Evolutionary conservation across 1,140 invertebrate species (phyloP), one percentile per base, ranked within the genome.

Genomic region (Cydia amplana): DNA sequence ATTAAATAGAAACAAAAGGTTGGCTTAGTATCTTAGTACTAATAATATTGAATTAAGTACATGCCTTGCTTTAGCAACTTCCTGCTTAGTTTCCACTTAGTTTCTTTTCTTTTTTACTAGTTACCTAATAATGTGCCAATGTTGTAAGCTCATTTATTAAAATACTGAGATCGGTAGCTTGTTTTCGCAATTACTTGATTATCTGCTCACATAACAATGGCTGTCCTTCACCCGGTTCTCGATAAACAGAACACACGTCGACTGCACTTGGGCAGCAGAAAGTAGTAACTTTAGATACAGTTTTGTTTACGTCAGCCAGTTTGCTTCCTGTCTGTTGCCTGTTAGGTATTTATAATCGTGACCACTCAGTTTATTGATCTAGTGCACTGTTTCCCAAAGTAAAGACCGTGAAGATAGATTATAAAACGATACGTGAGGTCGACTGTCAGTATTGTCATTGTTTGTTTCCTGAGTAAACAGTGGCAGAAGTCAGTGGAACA

Each of bases 271-370:
- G 32, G 32, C 14, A 40, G 65, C 65, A 18, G 65, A 43, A 20
- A 36, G 65, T 36, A 67, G 25, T 51, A 14, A 18, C 10, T 49
- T 49, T 49, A 9, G 46, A 49, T 64, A 64, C 20, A 25, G 23
- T 28, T 64, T 67, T 67, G 64, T 70, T 70, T 70, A 70, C 32
- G 65, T 36, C 28, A 70, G 65, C 65, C 65, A 70, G 43, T 32
- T 70, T 70, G 65, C n/a, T 70, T 70, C 65, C 65, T 70, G 65
- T 36, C 36, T 32, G 36, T 70, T 40, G 28, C 18, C 43, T 70
- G 65, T 40, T 70, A n/a, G n/a, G n/a, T n/a, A 70, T 70, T 70
- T 70, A 40, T 40, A 40, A 43, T 40, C 65, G 36, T 70, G 32
- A 10, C 36, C 65, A 40, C 64, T 18, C 36, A 18, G 28, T 40